Evolutionary conservation across 2,888 invertebrate species (phyloP), one percentile per base, ranked within the genome.

Genomic region (Tiphia femorata): DNA sequence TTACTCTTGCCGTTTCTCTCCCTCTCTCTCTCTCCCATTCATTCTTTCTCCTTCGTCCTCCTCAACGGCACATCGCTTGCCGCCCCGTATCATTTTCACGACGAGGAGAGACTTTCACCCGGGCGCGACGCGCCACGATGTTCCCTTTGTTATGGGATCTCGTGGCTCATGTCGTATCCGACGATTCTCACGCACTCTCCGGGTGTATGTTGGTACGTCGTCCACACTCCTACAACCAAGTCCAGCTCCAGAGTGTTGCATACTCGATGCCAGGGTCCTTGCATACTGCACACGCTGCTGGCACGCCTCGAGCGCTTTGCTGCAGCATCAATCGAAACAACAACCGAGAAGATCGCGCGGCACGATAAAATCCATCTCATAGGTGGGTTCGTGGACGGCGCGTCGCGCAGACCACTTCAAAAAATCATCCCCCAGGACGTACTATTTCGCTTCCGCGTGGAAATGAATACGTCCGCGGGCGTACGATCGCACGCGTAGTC

Each of bases 91-190:
- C 57, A 70, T 67, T 73, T 72, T 67, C 63, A 68, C 61, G 62
- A 35, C 41, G 49, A 57, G 20, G n/a, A 56, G 63, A 65, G 58
- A 75, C 73, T 76, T 76, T 76, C 76, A 71, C 76, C 59, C 48
- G 55, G 49, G 51, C 40, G 40, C 54, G 58, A 65, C 60, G n/a
- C n/a, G 57, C 50, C 40, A 41, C 33, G 55, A 43, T 46, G 40
- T 27, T 56, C 61, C 69, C 58, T 63, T 71, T 70, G 66, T 70
- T 64, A 46, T 29, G 58, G 42, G 48, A 63, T 55, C 57, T 51
- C 49, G 58, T 58, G 62, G 46, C 43, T 53, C 46, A 19, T 44
- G 54, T 46, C 51, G 42, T 47, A 33, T 37, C 50, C 56, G 46
- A 37, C 42, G 27, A 52, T 56, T 58, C 56, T 64, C 61, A 61